phyloP scores from a whole-genome alignment of 2,888 invertebrate species.

The Galeopsomyia nigrocyanea region DNA sequence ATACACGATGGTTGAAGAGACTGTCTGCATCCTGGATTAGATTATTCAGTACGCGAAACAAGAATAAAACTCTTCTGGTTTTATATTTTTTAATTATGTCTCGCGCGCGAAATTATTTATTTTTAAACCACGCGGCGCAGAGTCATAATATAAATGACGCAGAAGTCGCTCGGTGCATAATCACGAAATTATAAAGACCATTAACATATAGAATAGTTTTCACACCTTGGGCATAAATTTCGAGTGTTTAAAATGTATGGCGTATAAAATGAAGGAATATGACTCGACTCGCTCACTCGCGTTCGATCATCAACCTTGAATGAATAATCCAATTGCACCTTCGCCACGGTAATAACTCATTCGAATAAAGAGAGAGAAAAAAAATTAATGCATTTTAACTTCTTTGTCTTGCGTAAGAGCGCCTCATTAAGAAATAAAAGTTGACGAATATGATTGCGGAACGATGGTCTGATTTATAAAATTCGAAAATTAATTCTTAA shows the following conservation, averaged over 20 bases:
- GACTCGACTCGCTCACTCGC: constrained; percentile 22
- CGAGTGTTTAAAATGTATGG: constrained; percentile 33
- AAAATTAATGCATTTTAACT: constrained; percentile 30
- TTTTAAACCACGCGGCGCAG: constrained; percentile 1
- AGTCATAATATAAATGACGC: too few species aligned
- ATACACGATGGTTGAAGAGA: too few species aligned
- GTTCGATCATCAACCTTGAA: constrained; percentile 47
- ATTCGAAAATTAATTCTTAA: too few species aligned
- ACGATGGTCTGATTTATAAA: too few species aligned
- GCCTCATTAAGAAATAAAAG: constrained; percentile 32
- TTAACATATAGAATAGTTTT: constrained; percentile 41
- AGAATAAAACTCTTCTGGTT: not conserved
- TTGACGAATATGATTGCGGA: not conserved
- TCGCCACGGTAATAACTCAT: constrained; percentile 35
- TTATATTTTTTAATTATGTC: too few species aligned
- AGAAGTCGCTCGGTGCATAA: not conserved
- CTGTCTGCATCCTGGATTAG: too few species aligned
- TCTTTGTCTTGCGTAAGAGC: constrained; percentile 29
- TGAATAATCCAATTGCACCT: constrained; percentile 46
- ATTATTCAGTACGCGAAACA: not conserved
- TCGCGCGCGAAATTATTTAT: constrained; percentile 10
- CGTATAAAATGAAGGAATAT: constrained; percentile 19
- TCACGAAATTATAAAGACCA: constrained; percentile 6
- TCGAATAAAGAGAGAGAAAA: constrained; percentile 17
- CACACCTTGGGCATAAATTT: constrained; percentile 42